These are phyloP conservation scores for Taphrorychus bicolor DNA, from an alignment of 2,888 invertebrate species.

Conservation along the genomic window DNA sequence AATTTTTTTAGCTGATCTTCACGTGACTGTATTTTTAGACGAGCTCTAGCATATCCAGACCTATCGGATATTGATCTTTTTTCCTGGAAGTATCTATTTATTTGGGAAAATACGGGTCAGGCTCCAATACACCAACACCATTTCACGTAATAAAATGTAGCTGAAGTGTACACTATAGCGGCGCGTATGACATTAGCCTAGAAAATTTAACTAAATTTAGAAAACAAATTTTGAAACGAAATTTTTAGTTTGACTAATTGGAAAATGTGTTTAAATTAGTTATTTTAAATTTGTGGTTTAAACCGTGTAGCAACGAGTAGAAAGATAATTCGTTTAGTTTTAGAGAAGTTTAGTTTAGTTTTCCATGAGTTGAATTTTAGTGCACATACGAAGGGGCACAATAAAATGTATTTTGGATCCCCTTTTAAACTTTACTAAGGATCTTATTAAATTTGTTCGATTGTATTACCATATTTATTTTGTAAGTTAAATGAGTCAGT, in stretches of 20 bases:
- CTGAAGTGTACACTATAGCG: not conserved
- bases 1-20: not conserved
- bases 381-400: too few species aligned
- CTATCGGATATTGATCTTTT: slow-evolving; percentile 12
- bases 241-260: not conserved
- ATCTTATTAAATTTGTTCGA: too few species aligned
- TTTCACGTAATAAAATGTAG: not conserved
- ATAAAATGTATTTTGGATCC: too few species aligned
- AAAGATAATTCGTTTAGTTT: too few species aligned
- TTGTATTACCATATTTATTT: too few species aligned
- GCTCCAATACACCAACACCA: not conserved
- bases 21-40: not conserved
- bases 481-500: too few species aligned
- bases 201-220: not conserved
- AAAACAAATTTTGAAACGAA: not conserved
- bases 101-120: not conserved
- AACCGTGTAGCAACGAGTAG: too few species aligned
- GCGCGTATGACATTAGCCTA: not conserved
- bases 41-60: not conserved
- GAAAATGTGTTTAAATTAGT: too few species aligned
- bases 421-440: too few species aligned
- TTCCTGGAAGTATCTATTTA: slow-evolving; percentile 6
- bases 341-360: too few species aligned
- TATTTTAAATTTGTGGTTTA: too few species aligned
- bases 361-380: too few species aligned